These are phyloP conservation scores for Sphaerophoria rueppellii DNA, from an alignment of 2,888 invertebrate species.

Conservation along the genomic window DNA sequence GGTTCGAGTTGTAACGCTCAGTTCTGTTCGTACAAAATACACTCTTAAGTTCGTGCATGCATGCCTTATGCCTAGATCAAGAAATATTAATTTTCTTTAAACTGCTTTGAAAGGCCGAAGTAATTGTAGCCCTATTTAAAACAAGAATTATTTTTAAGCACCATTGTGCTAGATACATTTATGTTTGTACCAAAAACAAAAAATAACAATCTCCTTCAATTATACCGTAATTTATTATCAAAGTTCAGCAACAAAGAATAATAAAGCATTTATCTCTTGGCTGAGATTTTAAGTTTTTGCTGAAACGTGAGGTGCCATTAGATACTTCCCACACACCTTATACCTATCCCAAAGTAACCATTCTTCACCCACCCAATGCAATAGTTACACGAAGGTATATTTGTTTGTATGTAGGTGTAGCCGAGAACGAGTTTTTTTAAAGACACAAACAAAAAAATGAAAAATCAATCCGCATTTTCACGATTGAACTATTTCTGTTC, in stretches of 20 bases:
- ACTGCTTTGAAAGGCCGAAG: too few relatives aligned
- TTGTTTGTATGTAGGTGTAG: too few relatives aligned
- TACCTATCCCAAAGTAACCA: not conserved
- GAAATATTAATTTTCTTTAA: too few relatives aligned
- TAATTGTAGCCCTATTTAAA: too few relatives aligned
- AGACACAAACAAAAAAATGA: constrained; percentile 19
- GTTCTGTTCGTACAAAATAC: too few relatives aligned
- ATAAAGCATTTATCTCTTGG: not conserved
- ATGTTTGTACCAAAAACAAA: not conserved
- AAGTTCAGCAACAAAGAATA: not conserved
- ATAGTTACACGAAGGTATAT: too few relatives aligned
- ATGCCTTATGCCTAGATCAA: too few relatives aligned
- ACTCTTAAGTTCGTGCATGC: too few relatives aligned
- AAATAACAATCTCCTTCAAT: constrained; percentile 2
- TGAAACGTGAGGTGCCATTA: not conserved
- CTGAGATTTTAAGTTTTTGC: constrained; percentile 5
- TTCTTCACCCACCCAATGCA: not conserved
- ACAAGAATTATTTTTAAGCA: too few relatives aligned
- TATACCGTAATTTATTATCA: constrained; percentile 30
- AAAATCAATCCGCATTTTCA: constrained; percentile 58
- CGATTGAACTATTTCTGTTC: constrained; percentile 55
- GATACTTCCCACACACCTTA: constrained; percentile 6
- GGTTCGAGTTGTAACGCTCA: too few relatives aligned
- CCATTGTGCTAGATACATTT: too few relatives aligned
- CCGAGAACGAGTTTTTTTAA: not conserved